These are phyloP conservation scores for Crepidodera aurea DNA, from an alignment of 2,888 invertebrate genomes.

Conservation along the genomic window DNA sequence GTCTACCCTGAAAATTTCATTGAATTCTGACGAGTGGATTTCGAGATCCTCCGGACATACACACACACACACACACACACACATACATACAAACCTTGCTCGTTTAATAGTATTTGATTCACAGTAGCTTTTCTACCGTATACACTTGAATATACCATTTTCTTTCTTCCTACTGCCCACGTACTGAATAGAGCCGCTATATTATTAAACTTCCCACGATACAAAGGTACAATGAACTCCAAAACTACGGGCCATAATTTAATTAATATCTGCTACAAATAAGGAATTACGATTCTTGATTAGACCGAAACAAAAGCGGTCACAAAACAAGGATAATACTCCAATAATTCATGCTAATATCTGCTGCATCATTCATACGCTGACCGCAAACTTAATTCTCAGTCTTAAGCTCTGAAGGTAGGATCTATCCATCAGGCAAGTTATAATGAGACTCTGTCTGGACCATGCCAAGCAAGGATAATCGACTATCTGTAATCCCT, in stretches of 20 bases:
- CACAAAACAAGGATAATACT: slow-evolving; percentile 26
- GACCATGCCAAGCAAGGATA: slow-evolving; percentile 41
- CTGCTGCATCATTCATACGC: slow-evolving; percentile 38
- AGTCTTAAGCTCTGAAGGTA: slow-evolving; percentile 21
- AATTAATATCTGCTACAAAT: slow-evolving; percentile 2
- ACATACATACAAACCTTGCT: no score
- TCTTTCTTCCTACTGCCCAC: no score
- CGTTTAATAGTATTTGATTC: no score
- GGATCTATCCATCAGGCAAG: slow-evolving; percentile 44
- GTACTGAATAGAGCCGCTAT: no score
- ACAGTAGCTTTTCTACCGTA: no score
- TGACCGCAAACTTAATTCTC: slow-evolving; percentile 29
- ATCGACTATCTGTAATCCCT: slow-evolving; percentile 45
- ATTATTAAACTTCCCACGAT: no score
- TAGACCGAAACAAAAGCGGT: background rate
- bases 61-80: no score
- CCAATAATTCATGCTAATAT: slow-evolving; percentile 44
- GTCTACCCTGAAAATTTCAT: no score
- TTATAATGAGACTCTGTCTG: slow-evolving; percentile 47
- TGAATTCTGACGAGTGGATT: no score
- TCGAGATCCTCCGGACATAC: no score
- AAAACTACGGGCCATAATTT: background rate
- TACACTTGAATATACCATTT: no score
- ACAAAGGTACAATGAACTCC: background rate
- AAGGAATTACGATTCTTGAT: background rate